Conservation (phyloP, 2,888 invertebrate species). For the Tenthredo mesomela region DNA sequence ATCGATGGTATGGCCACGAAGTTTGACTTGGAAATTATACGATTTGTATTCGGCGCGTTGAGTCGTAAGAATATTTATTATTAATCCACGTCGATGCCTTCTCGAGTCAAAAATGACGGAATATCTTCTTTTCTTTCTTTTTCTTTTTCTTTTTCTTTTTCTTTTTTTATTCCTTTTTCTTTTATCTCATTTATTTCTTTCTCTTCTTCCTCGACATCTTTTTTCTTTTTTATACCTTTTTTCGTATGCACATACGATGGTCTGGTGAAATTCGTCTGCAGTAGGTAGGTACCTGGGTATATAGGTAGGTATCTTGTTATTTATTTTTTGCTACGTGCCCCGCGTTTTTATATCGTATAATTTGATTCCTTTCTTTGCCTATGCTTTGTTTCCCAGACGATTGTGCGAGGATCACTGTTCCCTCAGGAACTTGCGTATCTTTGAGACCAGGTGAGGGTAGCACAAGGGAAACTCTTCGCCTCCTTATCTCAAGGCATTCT, state of each 20-base stretch:
- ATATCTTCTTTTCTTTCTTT: not conserved
- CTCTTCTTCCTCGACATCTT: not conserved
- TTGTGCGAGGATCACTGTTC: conserved; percentile 37
- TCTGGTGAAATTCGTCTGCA: conserved; percentile 21
- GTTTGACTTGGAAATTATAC: conserved; percentile 15
- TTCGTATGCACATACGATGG: not conserved
- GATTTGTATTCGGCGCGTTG: conserved; percentile 39
- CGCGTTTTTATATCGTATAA: conserved; percentile 24
- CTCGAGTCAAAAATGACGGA: conserved; percentile 11
- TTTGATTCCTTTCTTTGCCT: conserved; percentile 30
- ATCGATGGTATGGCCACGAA: conserved; percentile 16
- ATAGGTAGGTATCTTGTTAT: conserved; percentile 26
- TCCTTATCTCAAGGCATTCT: conserved; percentile 42
- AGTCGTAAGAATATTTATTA: conserved; percentile 32
- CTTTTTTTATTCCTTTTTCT: not conserved
- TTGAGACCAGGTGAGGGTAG: conserved; percentile 27
- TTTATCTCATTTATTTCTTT: not conserved
- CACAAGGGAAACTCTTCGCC: not conserved
- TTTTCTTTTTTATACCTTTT: not conserved
- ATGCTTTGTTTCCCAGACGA: conserved; percentile 21
- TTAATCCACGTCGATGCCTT: conserved; percentile 42
- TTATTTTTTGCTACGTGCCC: not conserved
- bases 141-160: too few species aligned
- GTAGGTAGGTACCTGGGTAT: not conserved
- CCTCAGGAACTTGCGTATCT: conserved; percentile 42